phyloP scores from a whole-genome alignment of 2,888 invertebrate genomes.

The Liodrosophila aerea region DNA sequence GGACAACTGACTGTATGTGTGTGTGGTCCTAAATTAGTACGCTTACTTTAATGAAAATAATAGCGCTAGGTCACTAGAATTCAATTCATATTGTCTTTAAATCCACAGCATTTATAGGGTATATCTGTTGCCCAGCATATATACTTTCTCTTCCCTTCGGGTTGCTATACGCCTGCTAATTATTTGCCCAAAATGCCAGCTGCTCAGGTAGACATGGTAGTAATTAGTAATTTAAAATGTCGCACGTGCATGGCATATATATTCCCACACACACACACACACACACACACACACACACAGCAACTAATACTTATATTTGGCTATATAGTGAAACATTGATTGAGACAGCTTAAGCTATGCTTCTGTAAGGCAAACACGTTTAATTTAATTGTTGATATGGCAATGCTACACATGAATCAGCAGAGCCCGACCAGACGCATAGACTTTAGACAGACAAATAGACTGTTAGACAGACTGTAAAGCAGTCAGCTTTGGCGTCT shows the following conservation, averaged over 20 bases:
- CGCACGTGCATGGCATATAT: constrained; percentile 63
- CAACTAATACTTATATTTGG: neutral
- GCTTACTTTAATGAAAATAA: constrained; percentile 19
- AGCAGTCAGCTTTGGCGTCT: constrained; percentile 25
- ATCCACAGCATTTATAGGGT: neutral
- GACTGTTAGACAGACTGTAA: constrained; percentile 1
- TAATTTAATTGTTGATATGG: constrained; percentile 77
- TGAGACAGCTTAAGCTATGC: constrained; percentile 61
- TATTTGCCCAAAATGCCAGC: constrained; percentile 32
- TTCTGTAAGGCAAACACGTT: constrained; percentile 72
- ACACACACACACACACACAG: neutral
- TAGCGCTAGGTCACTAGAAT: no score
- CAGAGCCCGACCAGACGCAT: neutral
- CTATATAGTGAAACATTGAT: constrained; percentile 54
- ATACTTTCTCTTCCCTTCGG: no score
- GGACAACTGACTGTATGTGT: constrained; percentile 8
- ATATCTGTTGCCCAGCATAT: neutral
- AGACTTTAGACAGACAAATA: neutral
- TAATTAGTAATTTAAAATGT: constrained; percentile 76
- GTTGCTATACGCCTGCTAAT: constrained; percentile 32
- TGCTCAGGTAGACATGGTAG: constrained; percentile 33
- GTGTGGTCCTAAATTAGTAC: constrained; percentile 16
- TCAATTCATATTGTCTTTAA: no score
- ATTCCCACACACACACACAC: constrained; percentile 6
- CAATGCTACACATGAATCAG: constrained; percentile 67